A percentile compares a stretch with the other conserved stretches of the same genome.
Evolutionary conservation across 2,113 vertebrate species (phyloP).

Genomic region (Malurus cyaneus): DNA sequence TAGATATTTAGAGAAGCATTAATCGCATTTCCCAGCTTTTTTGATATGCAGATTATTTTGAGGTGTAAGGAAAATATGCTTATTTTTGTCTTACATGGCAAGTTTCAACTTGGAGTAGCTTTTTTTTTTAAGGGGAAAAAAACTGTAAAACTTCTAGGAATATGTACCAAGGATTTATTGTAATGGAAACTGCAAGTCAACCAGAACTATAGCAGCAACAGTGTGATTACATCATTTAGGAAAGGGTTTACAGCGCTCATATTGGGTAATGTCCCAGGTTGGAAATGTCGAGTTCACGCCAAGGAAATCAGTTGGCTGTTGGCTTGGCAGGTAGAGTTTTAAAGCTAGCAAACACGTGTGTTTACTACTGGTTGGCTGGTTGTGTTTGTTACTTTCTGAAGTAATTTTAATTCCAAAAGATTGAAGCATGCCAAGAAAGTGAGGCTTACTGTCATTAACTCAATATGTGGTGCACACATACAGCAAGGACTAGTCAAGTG

Average conservation of each 20-base stretch:
- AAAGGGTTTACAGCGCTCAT: background rate
- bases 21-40: background rate
- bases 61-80: background rate
- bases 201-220: constrained; percentile 31
- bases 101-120: background rate
- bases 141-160: constrained; percentile 24
- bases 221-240: constrained; percentile 37
- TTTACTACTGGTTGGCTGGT: background rate
- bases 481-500: background rate
- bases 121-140: background rate
- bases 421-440: background rate
- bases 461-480: background rate
- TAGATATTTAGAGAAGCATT: background rate
- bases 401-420: background rate
- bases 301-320: constrained; percentile 56
- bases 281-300: constrained; percentile 2
- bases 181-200: constrained; percentile 57
- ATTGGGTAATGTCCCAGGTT: constrained; percentile 29
- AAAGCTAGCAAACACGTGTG: background rate
- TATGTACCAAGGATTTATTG: constrained; percentile 14
- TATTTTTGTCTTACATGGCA: background rate
- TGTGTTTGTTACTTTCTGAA: background rate
- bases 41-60: background rate
- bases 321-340: constrained; percentile 20
- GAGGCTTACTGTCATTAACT: background rate